Percentiles rank a stretch among this genome's conserved stretches.
Conservation (phyloP, 2,888 invertebrate genomes). For the Pachydiplax longipennis region DNA sequence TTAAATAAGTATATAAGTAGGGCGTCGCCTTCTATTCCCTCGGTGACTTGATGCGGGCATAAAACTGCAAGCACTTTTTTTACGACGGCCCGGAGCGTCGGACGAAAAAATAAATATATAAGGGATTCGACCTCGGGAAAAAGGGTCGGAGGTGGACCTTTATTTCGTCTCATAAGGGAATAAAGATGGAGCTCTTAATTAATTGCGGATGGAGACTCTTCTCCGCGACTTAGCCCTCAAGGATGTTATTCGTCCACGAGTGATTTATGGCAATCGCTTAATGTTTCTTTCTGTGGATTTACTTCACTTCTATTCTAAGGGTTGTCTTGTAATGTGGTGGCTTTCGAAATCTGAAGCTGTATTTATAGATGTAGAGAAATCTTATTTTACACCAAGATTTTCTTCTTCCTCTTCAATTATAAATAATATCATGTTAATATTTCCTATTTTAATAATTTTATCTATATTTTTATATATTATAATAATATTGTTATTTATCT, state of each 20-base stretch:
- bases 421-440: too few species aligned
- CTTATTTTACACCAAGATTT: too few species aligned
- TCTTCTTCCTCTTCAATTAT: too few species aligned
- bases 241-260: neutral
- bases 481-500: too few species aligned
- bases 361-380: too few species aligned
- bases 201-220: neutral
- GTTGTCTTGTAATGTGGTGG: too few species aligned
- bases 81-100: neutral
- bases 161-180: neutral
- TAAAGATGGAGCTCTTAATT: neutral
- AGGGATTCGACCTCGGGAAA: neutral
- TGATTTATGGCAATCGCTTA: neutral
- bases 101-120: neutral
- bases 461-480: too few species aligned
- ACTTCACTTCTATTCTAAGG: too few species aligned
- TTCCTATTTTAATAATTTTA: too few species aligned
- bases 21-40: neutral
- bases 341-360: too few species aligned
- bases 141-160: neutral
- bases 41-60: neutral
- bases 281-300: neutral
- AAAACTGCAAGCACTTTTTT: neutral
- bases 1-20: neutral
- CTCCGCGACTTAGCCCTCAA: neutral